phyloP scores from a whole-genome alignment of 2,888 invertebrate genomes.

The Drosophila seclusa region DNA sequence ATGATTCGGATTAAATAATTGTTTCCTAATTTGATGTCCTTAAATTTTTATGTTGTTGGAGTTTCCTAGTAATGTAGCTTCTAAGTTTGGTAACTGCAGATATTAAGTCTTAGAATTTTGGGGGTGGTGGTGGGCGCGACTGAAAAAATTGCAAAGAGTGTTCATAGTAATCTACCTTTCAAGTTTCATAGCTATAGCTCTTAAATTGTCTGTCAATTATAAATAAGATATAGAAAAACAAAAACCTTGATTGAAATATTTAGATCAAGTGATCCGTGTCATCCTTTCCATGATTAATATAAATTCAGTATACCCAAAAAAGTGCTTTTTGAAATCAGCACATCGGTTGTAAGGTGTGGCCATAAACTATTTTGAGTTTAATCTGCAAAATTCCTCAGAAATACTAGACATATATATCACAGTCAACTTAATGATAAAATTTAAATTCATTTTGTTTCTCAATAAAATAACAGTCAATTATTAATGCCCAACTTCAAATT shows the following conservation, averaged over 20 bases:
- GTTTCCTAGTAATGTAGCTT: too few species aligned
- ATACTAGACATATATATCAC: background rate
- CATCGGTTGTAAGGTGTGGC: background rate
- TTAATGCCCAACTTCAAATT: background rate
- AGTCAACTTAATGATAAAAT: background rate
- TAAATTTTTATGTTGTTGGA: too few species aligned
- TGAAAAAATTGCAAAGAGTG: too few species aligned
- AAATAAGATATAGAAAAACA: background rate
- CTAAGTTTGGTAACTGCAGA: too few species aligned
- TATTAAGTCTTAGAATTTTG: too few species aligned
- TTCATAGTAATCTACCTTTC: too few species aligned
- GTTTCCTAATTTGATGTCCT: too few species aligned
- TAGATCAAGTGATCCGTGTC: background rate
- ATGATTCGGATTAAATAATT: too few species aligned
- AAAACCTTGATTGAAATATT: background rate
- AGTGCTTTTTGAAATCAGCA: background rate
- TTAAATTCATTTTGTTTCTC: background rate
- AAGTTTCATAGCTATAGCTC: too few species aligned
- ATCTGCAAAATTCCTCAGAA: background rate
- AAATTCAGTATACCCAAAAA: background rate
- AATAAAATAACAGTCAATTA: background rate
- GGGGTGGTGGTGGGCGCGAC: too few species aligned
- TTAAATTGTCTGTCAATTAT: too few species aligned
- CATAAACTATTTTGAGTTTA: background rate
- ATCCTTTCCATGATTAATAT: background rate